phyloP scores from a whole-genome alignment of 2,888 invertebrate species.

The Pseudeuparius sepicola region DNA sequence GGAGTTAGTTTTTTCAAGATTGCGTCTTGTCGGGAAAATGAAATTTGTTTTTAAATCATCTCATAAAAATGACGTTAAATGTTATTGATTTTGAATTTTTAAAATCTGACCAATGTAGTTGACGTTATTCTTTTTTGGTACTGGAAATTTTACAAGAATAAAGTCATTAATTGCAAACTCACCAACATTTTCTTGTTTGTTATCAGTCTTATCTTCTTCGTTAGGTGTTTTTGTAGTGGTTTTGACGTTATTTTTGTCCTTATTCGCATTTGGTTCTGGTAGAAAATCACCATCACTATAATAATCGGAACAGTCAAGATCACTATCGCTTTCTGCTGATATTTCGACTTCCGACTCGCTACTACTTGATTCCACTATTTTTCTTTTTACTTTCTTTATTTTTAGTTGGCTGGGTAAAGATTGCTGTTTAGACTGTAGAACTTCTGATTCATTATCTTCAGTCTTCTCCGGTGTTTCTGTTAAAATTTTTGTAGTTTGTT shows the following conservation, averaged over 20 bases:
- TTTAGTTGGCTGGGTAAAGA: too few species aligned
- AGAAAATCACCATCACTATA: slow-evolving; percentile 1
- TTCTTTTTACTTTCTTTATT: too few species aligned
- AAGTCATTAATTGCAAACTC: slow-evolving; percentile 2
- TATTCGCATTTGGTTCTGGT: slow-evolving; percentile 1
- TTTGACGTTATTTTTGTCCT: slow-evolving; percentile 1
- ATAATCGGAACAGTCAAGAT: slow-evolving; percentile 2
- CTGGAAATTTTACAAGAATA: slow-evolving; percentile 1
- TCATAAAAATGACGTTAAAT: slow-evolving; percentile 2
- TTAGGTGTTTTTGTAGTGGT: slow-evolving; percentile 1
- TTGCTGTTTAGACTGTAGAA: neutral
- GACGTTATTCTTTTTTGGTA: slow-evolving; percentile 1
- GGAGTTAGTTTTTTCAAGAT: slow-evolving; percentile 1
- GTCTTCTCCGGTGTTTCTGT: slow-evolving; percentile 12
- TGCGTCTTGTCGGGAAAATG: slow-evolving; percentile 2
- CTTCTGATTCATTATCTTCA: slow-evolving; percentile 3
- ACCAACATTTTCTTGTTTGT: neutral
- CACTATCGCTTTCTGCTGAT: slow-evolving; percentile 2
- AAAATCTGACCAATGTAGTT: slow-evolving; percentile 4
- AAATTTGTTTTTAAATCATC: slow-evolving; percentile 2
- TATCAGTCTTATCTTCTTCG: slow-evolving; percentile 1
- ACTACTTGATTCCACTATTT: too few species aligned
- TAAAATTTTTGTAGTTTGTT: slow-evolving; percentile 14
- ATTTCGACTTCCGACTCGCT: too few species aligned
- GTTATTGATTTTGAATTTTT: slow-evolving; percentile 2